Evolutionary conservation across 2,797 vertebrate species (phyloP).

Genomic region (Argya squamiceps): DNA sequence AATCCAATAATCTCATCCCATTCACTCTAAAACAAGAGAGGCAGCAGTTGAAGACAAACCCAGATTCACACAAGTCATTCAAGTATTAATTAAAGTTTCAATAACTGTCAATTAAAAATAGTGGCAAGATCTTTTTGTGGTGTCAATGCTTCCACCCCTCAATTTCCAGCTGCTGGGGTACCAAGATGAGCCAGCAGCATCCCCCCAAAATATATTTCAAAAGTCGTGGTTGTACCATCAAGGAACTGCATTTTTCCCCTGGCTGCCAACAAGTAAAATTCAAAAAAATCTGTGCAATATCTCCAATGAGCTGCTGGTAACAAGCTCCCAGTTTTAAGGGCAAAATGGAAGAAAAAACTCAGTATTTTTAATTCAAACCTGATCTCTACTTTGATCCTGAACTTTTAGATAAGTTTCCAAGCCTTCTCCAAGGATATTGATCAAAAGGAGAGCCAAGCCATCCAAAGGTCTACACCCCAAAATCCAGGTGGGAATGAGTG

Average conservation of each 20-base stretch:
- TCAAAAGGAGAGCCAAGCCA: neutral
- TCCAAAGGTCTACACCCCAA: neutral
- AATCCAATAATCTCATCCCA: neutral
- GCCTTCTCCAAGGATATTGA: neutral
- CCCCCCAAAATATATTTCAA: neutral
- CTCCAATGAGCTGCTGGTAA: neutral
- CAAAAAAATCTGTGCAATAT: neutral
- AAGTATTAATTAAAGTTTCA: neutral
- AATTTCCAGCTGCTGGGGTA: neutral
- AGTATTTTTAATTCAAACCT: fast-evolving
- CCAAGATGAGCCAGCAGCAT: neutral
- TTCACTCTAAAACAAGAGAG: neutral
- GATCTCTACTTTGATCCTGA: neutral
- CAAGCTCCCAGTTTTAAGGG: neutral
- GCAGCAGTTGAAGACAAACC: neutral
- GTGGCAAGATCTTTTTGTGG: neutral
- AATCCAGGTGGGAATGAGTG: neutral
- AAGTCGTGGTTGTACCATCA: fast-evolving
- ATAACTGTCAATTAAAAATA: neutral
- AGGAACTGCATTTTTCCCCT: neutral
- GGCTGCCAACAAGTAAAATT: neutral
- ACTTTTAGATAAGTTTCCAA: neutral
- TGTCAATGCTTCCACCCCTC: neutral
- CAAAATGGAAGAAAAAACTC: neutral
- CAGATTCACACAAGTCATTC: neutral